Evolutionary conservation across 2,888 invertebrate species (phyloP).

Genomic region (Dasysyrphus tricinctus): DNA sequence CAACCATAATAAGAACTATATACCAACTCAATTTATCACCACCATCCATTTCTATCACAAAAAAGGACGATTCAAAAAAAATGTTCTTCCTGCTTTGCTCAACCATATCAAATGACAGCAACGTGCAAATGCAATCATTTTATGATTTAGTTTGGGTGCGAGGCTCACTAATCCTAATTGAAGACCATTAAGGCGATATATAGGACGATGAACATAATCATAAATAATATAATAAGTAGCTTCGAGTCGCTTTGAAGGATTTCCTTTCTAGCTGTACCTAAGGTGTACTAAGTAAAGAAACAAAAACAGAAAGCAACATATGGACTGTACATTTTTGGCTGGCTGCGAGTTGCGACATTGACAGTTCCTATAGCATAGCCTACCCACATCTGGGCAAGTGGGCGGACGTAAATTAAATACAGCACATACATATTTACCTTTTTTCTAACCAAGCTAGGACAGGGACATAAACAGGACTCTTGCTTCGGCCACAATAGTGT

Average conservation of each 20-base stretch:
- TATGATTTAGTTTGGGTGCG: slow-evolving; percentile 75
- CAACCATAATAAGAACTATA: slow-evolving; percentile 35
- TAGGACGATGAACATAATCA: slow-evolving; percentile 82
- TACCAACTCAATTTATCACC: slow-evolving; percentile 63
- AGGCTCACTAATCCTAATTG: slow-evolving; percentile 81
- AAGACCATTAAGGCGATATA: slow-evolving; percentile 83
- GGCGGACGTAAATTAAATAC: slow-evolving; percentile 53
- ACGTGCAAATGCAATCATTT: slow-evolving; percentile 79
- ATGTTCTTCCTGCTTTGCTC: slow-evolving; percentile 15
- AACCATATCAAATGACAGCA: slow-evolving; percentile 58
- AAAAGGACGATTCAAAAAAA: neutral
- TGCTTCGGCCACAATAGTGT: slow-evolving; percentile 37
- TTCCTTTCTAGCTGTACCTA: slow-evolving; percentile 11
- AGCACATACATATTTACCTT: slow-evolving; percentile 18
- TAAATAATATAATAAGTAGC: slow-evolving; percentile 81
- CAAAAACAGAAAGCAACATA: slow-evolving; percentile 10
- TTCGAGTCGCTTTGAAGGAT: slow-evolving; percentile 64
- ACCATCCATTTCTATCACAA: neutral
- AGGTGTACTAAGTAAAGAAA: neutral
- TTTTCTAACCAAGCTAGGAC: slow-evolving; percentile 12
- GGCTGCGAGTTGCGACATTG: slow-evolving; percentile 7
- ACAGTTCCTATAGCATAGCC: neutral
- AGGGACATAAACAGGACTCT: slow-evolving; percentile 14
- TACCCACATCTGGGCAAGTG: slow-evolving; percentile 8
- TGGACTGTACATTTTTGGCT: slow-evolving; percentile 39